phyloP scores from a whole-genome alignment of 1,140 invertebrate species.

The Anagrus nilaparvatae region DNA sequence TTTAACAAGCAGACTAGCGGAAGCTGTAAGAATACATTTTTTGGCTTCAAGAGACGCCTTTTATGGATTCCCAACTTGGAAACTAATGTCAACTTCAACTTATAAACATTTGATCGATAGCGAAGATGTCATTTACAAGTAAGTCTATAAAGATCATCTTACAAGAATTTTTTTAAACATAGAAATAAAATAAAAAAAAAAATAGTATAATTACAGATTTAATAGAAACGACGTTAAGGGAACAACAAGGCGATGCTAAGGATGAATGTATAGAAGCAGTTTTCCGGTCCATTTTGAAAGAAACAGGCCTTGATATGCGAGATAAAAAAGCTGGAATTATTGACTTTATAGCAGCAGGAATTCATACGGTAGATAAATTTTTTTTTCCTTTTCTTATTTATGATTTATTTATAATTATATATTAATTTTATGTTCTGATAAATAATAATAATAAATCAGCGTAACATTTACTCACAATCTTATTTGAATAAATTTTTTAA shows the following conservation, averaged over 20 bases:
- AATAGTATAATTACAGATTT: conserved; percentile 73
- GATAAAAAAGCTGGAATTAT: conserved; percentile 78
- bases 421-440: no score
- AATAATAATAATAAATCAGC: no score
- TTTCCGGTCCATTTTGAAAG: conserved; percentile 62
- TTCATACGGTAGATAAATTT: conserved; percentile 70
- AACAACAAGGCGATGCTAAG: conserved; percentile 39
- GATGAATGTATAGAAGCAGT: conserved; percentile 56
- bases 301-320: conserved; percentile 58
- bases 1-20: conserved; percentile 45
- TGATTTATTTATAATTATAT: no score
- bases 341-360: conserved; percentile 78
- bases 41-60: conserved; percentile 66
- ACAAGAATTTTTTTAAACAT: background rate
- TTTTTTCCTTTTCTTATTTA: no score
- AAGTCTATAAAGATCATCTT: conserved; percentile 19
- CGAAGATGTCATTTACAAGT: conserved; percentile 71
- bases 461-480: no score
- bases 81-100: conserved; percentile 60
- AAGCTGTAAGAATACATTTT: conserved; percentile 64
- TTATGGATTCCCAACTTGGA: conserved; percentile 76
- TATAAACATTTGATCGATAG: conserved; percentile 61
- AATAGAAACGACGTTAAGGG: conserved; percentile 51
- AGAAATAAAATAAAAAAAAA: background rate
- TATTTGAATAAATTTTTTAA: no score